Evolutionary conservation across 1,140 invertebrate species (phyloP).

Genomic region (Sycophila sp.): DNA sequence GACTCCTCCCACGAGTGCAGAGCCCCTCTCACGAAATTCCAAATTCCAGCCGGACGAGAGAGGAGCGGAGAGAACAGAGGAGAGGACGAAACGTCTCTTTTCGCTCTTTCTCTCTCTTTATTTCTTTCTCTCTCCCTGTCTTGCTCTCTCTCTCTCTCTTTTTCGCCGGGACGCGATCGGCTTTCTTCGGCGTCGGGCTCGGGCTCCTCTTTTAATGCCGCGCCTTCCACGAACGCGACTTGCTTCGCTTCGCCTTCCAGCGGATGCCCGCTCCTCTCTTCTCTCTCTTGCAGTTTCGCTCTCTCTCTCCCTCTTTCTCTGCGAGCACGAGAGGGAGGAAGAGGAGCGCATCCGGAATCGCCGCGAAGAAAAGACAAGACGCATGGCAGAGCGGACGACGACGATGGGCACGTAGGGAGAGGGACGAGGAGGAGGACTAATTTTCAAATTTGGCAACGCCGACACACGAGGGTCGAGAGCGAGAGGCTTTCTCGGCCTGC

Average conservation of each 20-base stretch:
- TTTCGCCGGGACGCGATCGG: conserved; percentile 18
- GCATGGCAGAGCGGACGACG: conserved; percentile 1
- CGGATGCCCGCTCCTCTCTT: not conserved
- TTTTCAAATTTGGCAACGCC: conserved; percentile 42
- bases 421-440: conserved; percentile 20
- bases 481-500: no score
- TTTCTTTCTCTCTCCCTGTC: not conserved
- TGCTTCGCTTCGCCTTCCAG: conserved; percentile 4
- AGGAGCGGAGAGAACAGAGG: not conserved
- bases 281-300: not conserved
- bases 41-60: conserved; percentile 21
- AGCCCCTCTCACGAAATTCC: conserved; percentile 8
- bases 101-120: no score
- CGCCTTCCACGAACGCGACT: conserved; percentile 30
- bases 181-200: conserved; percentile 21
- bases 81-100: not conserved
- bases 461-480: conserved; percentile 10
- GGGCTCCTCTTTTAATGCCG: conserved; percentile 26
- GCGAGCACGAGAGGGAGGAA: not conserved
- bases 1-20: conserved; percentile 19
- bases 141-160: not conserved
- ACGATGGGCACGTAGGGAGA: not conserved
- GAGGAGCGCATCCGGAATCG: conserved; percentile 13
- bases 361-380: conserved; percentile 18
- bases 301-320: no score